These are phyloP conservation scores for Crocallis elinguaria DNA, from an alignment of 2,888 invertebrate genomes.

Conservation along the genomic window DNA sequence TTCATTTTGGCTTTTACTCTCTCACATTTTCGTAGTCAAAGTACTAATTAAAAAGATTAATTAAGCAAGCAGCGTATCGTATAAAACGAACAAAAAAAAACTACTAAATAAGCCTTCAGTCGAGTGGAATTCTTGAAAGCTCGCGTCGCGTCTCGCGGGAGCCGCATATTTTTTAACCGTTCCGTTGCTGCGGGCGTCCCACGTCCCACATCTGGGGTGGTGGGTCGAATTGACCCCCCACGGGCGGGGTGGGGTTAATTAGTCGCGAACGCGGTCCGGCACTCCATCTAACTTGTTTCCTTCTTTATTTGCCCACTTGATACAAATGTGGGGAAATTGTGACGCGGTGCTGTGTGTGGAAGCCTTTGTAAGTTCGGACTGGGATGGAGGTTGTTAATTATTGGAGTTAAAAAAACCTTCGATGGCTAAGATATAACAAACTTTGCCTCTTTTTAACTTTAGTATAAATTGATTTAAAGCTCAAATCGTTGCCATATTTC, in stretches of 20 bases:
- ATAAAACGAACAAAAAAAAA: conserved; percentile 22
- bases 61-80: conserved; percentile 19
- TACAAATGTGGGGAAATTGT: conserved; percentile 73
- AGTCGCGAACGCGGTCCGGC: conserved; percentile 82
- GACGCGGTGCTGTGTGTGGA: conserved; percentile 35
- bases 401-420: conserved; percentile 2
- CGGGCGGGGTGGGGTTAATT: conserved; percentile 70
- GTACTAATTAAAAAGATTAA: conserved; percentile 28
- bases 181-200: conserved; percentile 41
- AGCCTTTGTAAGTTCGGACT: conserved; percentile 19
- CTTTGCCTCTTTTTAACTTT: no score
- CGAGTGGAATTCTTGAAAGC: conserved; percentile 58
- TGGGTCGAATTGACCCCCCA: conserved; percentile 37
- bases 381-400: conserved; percentile 1
- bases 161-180: conserved; percentile 74
- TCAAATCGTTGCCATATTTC: no score
- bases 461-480: no score
- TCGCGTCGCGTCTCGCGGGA: conserved; percentile 63
- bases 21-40: conserved; percentile 3
- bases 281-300: conserved; percentile 82
- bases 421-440: background rate
- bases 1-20: background rate
- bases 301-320: conserved; percentile 83
- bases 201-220: conserved; percentile 40
- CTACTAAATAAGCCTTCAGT: conserved; percentile 41